Percentiles rank a stretch among this genome's conserved stretches.
phyloP scores from a whole-genome alignment of 1,140 invertebrate genomes.

The Dendrolimus kikuchii region DNA sequence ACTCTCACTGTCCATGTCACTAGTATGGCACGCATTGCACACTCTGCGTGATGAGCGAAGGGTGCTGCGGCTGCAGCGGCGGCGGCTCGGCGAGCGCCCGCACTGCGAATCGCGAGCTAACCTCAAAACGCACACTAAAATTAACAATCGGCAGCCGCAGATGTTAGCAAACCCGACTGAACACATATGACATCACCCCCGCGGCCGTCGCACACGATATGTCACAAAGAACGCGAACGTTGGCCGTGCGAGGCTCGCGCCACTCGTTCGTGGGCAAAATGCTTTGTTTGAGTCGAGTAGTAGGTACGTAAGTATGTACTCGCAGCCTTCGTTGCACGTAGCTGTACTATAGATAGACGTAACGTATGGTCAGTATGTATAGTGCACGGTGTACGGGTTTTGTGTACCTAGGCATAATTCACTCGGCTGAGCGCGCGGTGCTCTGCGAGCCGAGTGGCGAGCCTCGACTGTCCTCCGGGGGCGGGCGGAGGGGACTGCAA shows the following conservation, averaged over 20 bases:
- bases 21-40: too few relatives aligned
- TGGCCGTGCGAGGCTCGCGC: slow-evolving; percentile 30
- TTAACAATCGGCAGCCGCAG: slow-evolving; percentile 54
- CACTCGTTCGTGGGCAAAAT: slow-evolving; percentile 60
- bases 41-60: too few relatives aligned
- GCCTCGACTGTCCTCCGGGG: slow-evolving; percentile 29
- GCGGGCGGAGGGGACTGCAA: slow-evolving; percentile 52
- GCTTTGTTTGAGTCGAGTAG: slow-evolving; percentile 57
- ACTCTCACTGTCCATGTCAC: too few relatives aligned
- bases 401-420: slow-evolving; percentile 60
- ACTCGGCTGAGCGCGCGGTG: slow-evolving; percentile 47
- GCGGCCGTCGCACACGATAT: slow-evolving; percentile 27
- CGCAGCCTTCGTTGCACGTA: slow-evolving; percentile 56
- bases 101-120: slow-evolving; percentile 56
- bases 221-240: slow-evolving; percentile 45
- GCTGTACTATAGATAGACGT: slow-evolving; percentile 43
- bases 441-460: slow-evolving; percentile 29
- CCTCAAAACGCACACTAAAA: slow-evolving; percentile 62
- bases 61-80: not conserved
- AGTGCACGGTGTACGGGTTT: slow-evolving; percentile 52
- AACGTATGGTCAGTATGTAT: slow-evolving; percentile 52
- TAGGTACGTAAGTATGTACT: slow-evolving; percentile 49
- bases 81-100: slow-evolving; percentile 13
- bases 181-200: slow-evolving; percentile 37
- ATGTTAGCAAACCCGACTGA: slow-evolving; percentile 53